These are phyloP conservation scores for Erebia palarica DNA, from an alignment of 2,888 invertebrate genomes.

Conservation along the genomic window DNA sequence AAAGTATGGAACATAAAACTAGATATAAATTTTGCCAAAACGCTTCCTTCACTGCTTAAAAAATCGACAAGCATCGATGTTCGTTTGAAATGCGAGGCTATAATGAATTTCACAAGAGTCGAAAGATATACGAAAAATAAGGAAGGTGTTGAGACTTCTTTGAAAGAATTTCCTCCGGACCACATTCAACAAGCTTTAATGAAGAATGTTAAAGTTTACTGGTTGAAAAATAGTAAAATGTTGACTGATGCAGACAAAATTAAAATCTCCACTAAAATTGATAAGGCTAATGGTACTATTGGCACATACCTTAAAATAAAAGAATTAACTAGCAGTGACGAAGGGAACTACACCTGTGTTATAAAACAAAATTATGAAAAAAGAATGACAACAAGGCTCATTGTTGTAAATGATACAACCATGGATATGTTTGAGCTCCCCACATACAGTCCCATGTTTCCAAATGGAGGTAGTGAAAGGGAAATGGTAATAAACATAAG, in stretches of 20 bases:
- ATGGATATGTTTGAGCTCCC: constrained; percentile 68
- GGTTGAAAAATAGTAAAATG: constrained; percentile 66
- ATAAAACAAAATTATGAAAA: constrained; percentile 74
- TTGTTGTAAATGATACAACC: constrained; percentile 81
- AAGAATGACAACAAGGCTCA: constrained; percentile 64
- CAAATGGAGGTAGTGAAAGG: constrained; percentile 55
- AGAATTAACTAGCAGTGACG: constrained; percentile 57
- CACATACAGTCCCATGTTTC: constrained; percentile 61
- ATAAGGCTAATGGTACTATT: constrained; percentile 69
- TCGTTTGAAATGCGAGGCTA: constrained; percentile 71
- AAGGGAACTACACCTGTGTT: constrained; percentile 73
- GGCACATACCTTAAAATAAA: constrained; percentile 65
- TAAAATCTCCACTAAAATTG: constrained; percentile 65
- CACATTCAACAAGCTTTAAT: constrained; percentile 69
- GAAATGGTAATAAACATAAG: constrained; percentile 58
- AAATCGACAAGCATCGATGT: constrained; percentile 60
- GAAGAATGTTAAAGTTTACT: constrained; percentile 72
- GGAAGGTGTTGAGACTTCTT: constrained; percentile 63
- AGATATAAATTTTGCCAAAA: constrained; percentile 72
- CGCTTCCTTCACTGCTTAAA: constrained; percentile 58
- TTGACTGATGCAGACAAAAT: constrained; percentile 55
- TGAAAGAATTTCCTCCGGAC: constrained; percentile 68
- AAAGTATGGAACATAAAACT: constrained; percentile 75
- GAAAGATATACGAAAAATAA: constrained; percentile 69
- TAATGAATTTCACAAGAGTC: constrained; percentile 72